Evolutionary conservation across 2,797 vertebrate species (phyloP), one percentile per base, ranked within the genome.

Genomic region (Morus bassanus): DNA sequence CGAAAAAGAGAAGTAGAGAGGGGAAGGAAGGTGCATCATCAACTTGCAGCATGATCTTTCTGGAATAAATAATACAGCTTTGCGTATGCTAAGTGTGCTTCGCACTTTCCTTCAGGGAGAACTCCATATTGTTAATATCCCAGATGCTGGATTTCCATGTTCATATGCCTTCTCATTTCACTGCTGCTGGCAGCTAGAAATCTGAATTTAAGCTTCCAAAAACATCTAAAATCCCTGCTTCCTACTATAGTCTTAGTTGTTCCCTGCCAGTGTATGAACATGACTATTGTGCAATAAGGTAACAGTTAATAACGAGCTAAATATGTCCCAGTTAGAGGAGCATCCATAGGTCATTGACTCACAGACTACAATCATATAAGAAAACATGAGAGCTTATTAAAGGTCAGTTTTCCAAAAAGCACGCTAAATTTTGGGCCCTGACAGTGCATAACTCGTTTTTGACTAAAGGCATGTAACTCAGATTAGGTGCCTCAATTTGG

Each of bases 1-100:
- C 77, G 54, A 94, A 96, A 96, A 93, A 3, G 56, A 96, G 87
- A 96, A 97, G 70, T 22, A 85, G 59, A 79, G 56, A 89, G 37
- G 13, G 74, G 78, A 90, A 91, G 80, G 77, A 95, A 95, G 56
- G 27, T 27, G n/a, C 0, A 5, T 85, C 90, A 93, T 65, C 89
- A 67, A 7, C 39, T 45, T 2, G 11, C 54, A 94, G 46, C 69
- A 25, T 41, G 75, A 85, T 76, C 50, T 30, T 54, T 60, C 43
- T 31, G 41, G 74, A 60, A 43, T 60, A 92, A 93, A 73, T 56
- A 85, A 46, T 27, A 63, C 11, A 86, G 46, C 35, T 89, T 67
- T 81, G 24, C 13, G 13, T 56, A 41, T 7, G 8, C 22, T 83
- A 63, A 45, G 18, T 11, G 19, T 37, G 43, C 31, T 33, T 68